These are phyloP conservation scores for Dasysyrphus tricinctus DNA, from an alignment of 2,888 invertebrate species.

Conservation along the genomic window DNA sequence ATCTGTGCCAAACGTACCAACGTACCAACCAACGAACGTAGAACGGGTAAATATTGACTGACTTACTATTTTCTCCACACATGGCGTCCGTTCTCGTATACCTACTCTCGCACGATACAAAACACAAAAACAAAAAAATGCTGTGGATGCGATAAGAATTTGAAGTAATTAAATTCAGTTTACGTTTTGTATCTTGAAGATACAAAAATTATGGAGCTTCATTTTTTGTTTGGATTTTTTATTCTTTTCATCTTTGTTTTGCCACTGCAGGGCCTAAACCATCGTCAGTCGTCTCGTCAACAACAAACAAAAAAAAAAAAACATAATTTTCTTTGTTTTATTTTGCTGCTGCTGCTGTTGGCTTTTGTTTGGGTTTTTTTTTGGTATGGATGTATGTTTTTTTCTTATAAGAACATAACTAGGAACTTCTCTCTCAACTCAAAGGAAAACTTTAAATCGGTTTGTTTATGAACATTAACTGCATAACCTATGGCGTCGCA, in stretches of 20 bases:
- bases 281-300: background rate
- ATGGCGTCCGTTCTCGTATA: slow-evolving; percentile 5
- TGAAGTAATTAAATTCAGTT: slow-evolving; percentile 65
- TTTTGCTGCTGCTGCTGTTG: slow-evolving; percentile 35
- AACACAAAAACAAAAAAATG: background rate
- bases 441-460: slow-evolving; percentile 58
- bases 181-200: slow-evolving; percentile 50
- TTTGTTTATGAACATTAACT: slow-evolving; percentile 60
- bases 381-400: slow-evolving; percentile 1
- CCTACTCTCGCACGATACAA: background rate
- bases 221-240: background rate
- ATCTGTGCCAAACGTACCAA: slow-evolving; percentile 10
- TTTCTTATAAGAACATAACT: background rate
- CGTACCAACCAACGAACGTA: background rate
- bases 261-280: slow-evolving; percentile 16
- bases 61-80: slow-evolving; percentile 11
- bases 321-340: slow-evolving; percentile 8
- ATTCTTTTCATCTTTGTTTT: slow-evolving; percentile 33
- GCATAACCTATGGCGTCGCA: slow-evolving; percentile 41
- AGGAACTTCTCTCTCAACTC: background rate
- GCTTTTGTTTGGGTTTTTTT: slow-evolving; percentile 3
- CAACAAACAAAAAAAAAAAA: background rate
- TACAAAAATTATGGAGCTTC: slow-evolving; percentile 18
- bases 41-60: slow-evolving; percentile 64
- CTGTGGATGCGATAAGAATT: slow-evolving; percentile 52